Conservation (phyloP, 2,888 invertebrate genomes). For the Pristionchus entomophagus region DNA sequence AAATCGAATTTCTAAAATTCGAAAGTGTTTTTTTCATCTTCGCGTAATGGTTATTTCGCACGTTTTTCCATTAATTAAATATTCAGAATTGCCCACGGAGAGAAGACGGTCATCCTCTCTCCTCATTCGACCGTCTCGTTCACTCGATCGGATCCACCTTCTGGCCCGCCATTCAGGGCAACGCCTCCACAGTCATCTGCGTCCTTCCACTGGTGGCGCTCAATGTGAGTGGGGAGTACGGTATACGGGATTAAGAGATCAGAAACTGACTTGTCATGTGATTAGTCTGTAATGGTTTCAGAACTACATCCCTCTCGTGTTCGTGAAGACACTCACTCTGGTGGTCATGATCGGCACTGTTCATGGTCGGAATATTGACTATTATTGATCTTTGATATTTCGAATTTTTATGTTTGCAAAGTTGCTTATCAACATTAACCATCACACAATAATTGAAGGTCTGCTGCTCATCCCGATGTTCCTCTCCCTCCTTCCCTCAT, state of each 20-base stretch:
- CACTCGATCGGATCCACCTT: constrained; percentile 62
- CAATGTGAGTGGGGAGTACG: constrained; percentile 50
- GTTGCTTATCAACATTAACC: not conserved
- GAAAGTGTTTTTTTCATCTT: no score
- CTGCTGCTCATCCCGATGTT: constrained; percentile 46
- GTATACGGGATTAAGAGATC: not conserved
- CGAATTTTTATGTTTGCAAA: not conserved
- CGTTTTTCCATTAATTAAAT: no score
- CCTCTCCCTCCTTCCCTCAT: constrained; percentile 12
- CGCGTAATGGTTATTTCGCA: no score
- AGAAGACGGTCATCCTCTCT: not conserved
- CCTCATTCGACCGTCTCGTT: constrained; percentile 55
- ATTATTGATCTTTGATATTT: not conserved
- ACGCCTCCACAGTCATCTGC: constrained; percentile 71
- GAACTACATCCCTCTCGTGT: constrained; percentile 75
- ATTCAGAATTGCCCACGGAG: constrained; percentile 37
- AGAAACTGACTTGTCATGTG: not conserved
- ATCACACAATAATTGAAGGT: no score
- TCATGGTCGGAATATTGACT: constrained; percentile 62
- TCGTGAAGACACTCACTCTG: constrained; percentile 73
- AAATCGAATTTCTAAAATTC: no score
- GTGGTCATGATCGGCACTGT: constrained; percentile 73
- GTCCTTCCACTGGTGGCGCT: constrained; percentile 70
- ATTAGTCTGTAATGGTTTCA: constrained; percentile 52
- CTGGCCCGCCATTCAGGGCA: constrained; percentile 69